A percentile compares a stretch with the other conserved stretches of the same genome.
These are phyloP conservation scores for Australoheros scitulus DNA, from an alignment of 2,113 vertebrate genomes.

Conservation along the genomic window DNA sequence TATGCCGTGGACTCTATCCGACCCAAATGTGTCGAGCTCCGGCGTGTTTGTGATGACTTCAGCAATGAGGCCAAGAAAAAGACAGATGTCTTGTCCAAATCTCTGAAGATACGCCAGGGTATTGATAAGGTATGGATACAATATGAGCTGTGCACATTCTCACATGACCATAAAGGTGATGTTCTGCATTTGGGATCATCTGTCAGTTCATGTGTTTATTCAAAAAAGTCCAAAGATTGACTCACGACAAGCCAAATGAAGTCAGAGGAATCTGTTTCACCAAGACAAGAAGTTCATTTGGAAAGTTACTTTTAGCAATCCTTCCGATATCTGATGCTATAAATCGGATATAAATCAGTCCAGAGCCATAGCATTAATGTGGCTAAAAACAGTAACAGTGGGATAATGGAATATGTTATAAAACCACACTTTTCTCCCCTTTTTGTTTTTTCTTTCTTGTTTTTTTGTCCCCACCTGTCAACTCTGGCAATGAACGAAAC, in stretches of 20 bases:
- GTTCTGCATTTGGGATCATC: too few relatives aligned
- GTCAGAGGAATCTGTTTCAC: neutral
- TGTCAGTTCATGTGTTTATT: too few relatives aligned
- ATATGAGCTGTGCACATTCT: neutral
- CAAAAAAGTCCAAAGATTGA: neutral
- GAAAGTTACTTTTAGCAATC: too few relatives aligned
- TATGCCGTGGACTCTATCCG: conserved; percentile 92
- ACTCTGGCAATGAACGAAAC: too few relatives aligned
- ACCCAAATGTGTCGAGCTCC: conserved; percentile 92
- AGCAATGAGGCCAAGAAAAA: conserved; percentile 92
- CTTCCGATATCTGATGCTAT: too few relatives aligned
- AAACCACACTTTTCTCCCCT: too few relatives aligned
- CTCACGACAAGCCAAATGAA: neutral
- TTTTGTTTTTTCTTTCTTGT: too few relatives aligned
- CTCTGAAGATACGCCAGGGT: conserved; percentile 87
- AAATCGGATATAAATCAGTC: neutral
- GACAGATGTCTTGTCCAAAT: conserved; percentile 86
- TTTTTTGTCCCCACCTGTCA: too few relatives aligned
- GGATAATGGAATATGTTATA: neutral
- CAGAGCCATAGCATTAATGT: too few relatives aligned
- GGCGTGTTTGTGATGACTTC: conserved; percentile 91
- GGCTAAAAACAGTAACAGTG: neutral
- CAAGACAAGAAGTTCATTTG: too few relatives aligned
- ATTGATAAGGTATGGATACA: conserved; percentile 85
- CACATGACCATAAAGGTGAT: neutral